Evolutionary conservation across 2,113 vertebrate species (phyloP).

Genomic region (Channa argus): DNA sequence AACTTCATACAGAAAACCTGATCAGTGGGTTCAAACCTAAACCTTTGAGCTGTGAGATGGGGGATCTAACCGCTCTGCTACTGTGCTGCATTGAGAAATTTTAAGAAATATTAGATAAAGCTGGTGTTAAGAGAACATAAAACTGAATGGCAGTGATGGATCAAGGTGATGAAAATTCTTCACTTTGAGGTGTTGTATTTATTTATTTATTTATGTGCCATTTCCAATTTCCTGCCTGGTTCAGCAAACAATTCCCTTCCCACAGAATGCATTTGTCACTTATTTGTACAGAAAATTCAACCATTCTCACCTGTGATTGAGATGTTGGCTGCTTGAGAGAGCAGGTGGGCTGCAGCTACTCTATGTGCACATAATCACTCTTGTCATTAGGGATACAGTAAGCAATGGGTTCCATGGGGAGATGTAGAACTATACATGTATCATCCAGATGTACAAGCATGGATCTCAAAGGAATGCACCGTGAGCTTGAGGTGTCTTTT

Average conservation of each 20-base stretch:
- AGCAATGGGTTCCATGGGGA: no score
- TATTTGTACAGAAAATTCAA: not conserved
- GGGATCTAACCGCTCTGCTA: no score
- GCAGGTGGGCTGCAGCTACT: not conserved
- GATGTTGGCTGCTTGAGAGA: not conserved
- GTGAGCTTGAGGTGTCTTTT: not conserved
- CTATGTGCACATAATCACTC: not conserved
- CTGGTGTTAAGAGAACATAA: no score
- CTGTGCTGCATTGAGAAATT: no score
- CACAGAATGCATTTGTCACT: not conserved
- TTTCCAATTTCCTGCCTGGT: conserved; percentile 8
- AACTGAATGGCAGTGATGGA: no score
- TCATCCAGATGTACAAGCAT: not conserved
- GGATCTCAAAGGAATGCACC: not conserved
- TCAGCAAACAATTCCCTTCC: not conserved
- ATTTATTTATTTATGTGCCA: not conserved
- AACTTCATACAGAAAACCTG: no score
- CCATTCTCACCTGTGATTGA: not conserved
- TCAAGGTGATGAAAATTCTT: not conserved
- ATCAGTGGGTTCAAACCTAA: no score
- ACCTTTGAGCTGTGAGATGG: no score
- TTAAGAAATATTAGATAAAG: no score
- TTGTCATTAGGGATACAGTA: not conserved
- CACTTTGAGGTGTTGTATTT: not conserved
- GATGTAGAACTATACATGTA: no score